phyloP scores from a whole-genome alignment of 2,113 vertebrate genomes.

The Etia nguti region DNA sequence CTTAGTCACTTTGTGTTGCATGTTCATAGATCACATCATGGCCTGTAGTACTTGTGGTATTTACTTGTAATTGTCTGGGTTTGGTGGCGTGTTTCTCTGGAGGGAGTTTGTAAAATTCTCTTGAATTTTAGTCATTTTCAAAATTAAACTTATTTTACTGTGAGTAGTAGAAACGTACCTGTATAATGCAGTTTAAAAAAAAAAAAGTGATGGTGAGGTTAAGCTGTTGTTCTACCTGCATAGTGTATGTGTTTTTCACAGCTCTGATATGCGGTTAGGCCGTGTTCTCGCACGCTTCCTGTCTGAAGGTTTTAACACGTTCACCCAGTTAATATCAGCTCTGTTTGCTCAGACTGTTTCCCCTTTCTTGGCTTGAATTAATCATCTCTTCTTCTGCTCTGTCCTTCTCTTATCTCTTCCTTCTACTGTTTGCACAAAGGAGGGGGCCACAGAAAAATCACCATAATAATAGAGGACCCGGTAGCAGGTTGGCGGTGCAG shows the following conservation, averaged over 20 bases:
- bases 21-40: not conserved
- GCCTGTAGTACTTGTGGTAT: not conserved
- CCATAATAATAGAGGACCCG: constrained; percentile 98
- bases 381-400: constrained; percentile 55
- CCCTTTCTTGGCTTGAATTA: constrained; percentile 9
- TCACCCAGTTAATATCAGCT: not conserved
- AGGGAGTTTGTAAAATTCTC: not conserved
- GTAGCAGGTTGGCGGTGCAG: constrained; percentile 89
- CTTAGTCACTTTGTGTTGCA: not conserved
- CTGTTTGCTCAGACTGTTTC: not conserved
- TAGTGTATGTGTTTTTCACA: not conserved
- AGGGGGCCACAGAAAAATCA: constrained; percentile 92
- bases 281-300: not conserved
- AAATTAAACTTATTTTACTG: not conserved
- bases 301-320: not conserved
- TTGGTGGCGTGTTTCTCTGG: not conserved
- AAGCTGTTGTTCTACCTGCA: not conserved
- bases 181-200: not conserved
- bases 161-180: not conserved
- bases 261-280: not conserved
- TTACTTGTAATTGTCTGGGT: not conserved
- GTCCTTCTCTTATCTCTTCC: constrained; percentile 31
- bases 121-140: not conserved
- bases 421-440: constrained; percentile 53
- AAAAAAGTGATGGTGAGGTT: not conserved